Conservation (phyloP, 2,797 vertebrate species). For the Anguilla marmorata region DNA sequence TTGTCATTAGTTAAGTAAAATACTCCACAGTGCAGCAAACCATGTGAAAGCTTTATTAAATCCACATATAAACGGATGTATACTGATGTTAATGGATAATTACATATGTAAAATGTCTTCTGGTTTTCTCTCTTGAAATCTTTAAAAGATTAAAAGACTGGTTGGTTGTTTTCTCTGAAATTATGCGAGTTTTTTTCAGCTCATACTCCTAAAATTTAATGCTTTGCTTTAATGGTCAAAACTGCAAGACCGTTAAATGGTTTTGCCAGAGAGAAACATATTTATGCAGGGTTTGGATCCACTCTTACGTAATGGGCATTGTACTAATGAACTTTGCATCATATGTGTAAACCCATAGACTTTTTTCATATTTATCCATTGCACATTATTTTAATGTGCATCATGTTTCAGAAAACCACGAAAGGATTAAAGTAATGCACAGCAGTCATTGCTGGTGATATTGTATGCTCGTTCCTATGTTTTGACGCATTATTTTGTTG, state of each 20-base stretch:
- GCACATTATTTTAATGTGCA: conserved; percentile 59
- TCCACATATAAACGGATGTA: background rate
- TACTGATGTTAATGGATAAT: background rate
- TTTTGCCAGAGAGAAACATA: conserved; percentile 26
- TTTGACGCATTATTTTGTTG: conserved; percentile 52
- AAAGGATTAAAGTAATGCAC: conserved; percentile 63
- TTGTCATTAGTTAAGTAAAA: background rate
- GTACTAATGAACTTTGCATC: conserved; percentile 63
- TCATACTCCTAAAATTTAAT: background rate
- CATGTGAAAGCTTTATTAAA: background rate
- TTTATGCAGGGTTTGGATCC: conserved; percentile 31
- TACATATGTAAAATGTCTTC: background rate
- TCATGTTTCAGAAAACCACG: conserved; percentile 53
- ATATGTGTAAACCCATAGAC: conserved; percentile 30
- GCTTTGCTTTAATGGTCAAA: background rate
- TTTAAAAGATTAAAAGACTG: background rate
- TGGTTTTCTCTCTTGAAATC: background rate
- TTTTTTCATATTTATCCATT: conserved; percentile 56
- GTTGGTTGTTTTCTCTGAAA: background rate
- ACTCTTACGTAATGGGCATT: conserved; percentile 59
- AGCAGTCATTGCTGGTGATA: conserved; percentile 63
- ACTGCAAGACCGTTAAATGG: background rate
- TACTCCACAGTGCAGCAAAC: background rate
- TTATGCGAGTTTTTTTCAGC: background rate
- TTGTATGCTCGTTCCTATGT: conserved; percentile 62